Evolutionary conservation across 2,888 invertebrate genomes (phyloP).

Genomic region (Neoitamus cyanurus): DNA sequence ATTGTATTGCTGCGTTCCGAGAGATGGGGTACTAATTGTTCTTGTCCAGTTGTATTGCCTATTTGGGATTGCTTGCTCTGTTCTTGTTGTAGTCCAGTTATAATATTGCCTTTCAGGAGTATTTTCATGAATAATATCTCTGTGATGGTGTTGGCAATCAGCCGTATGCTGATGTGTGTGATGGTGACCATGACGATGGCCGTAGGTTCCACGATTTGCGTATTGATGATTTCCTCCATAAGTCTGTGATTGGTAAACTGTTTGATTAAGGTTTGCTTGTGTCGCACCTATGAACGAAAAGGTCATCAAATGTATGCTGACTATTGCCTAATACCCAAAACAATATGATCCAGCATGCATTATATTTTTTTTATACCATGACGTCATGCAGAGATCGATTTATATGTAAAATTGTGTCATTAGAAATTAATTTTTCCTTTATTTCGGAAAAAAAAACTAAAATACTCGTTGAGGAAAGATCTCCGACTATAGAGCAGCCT

Average conservation of each 20-base stretch:
- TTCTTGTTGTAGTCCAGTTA: background rate
- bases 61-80: background rate
- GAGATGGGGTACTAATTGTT: background rate
- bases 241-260: background rate
- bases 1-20: background rate
- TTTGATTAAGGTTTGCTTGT: background rate
- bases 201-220: background rate
- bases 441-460: too few species aligned
- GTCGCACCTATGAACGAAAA: background rate
- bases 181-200: background rate
- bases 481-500: too few species aligned
- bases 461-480: too few species aligned
- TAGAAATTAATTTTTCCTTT: too few species aligned
- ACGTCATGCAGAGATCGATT: too few species aligned
- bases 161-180: background rate
- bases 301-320: background rate
- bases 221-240: background rate
- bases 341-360: background rate
- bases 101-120: background rate
- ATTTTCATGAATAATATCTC: background rate
- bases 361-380: background rate
- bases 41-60: constrained; percentile 7
- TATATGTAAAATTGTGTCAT: too few species aligned
- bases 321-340: background rate
- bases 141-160: background rate